These are phyloP conservation scores for Hypsibius dujardini DNA, from an alignment of 1,140 invertebrate species.

Conservation along the genomic window DNA sequence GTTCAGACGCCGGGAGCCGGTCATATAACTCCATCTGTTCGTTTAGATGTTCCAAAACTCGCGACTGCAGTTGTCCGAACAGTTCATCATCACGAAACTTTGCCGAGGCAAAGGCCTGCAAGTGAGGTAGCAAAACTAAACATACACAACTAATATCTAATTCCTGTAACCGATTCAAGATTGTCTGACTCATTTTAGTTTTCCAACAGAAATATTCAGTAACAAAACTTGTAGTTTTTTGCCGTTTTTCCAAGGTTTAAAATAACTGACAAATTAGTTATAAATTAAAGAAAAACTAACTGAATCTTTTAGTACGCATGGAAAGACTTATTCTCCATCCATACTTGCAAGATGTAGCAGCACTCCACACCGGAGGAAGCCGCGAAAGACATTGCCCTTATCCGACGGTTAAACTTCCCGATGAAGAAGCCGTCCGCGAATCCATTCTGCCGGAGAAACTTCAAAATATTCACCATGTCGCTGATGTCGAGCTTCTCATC, in stretches of 20 bases:
- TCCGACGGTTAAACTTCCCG: not conserved
- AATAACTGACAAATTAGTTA: too few relatives aligned
- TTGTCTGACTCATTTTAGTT: too few relatives aligned
- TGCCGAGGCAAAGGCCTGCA: not conserved
- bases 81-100: conserved; percentile 1
- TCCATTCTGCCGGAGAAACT: not conserved
- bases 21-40: not conserved
- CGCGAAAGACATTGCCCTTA: not conserved
- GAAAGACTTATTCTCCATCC: too few relatives aligned
- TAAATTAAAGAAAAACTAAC: too few relatives aligned
- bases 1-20: not conserved
- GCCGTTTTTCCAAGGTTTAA: too few relatives aligned
- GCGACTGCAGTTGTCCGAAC: not conserved
- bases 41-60: not conserved
- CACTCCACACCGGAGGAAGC: not conserved
- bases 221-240: too few relatives aligned
- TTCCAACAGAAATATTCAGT: too few relatives aligned
- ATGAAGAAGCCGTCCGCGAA: not conserved
- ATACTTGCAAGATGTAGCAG: not conserved
- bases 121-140: not conserved
- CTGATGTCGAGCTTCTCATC: not conserved
- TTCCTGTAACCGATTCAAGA: too few relatives aligned
- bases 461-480: not conserved
- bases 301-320: too few relatives aligned
- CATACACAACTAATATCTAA: too few relatives aligned